Base-by-base conservation (phyloP, 2,113 vertebrate species). In the Hypomesus transpacificus region DNA sequence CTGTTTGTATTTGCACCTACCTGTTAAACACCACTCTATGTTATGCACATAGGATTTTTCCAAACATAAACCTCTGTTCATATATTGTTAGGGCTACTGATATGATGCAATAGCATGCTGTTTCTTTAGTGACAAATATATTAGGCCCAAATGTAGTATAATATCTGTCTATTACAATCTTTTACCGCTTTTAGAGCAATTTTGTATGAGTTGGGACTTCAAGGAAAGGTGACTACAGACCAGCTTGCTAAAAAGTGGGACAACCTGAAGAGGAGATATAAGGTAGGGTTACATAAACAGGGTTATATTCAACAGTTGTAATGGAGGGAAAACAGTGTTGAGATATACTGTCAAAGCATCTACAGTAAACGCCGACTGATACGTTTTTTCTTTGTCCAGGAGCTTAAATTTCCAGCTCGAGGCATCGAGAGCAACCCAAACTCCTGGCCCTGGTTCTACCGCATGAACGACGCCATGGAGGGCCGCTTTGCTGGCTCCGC, bases 391-490 rank as follows among this genome's bases (percentile, higher is more conserved):
- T 73, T 24, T 75, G 24, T 9, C n/a, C 80, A 88, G 89, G 89
- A 89, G 84, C 78, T 90, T 67, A 89, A 88, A 84, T 89, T 86
- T 53, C 89, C 89, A 0, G 74, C 89, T 1, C 85, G 80, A 0
- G 87, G 87, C 0, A 80, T 79, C 34, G 89, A 89, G 74, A 78
- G 81, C 1, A 89, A 85, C 78, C 89, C 87, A 3, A 84, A 76
- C 79, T 90, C 87, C 75, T 92, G 92, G 92, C 90, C 89, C 56
- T 93, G 91, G 91, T 92, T 89, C 72, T 88, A 89, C 82, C 80
- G 89, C 0, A 89, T 92, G 91, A 90, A 92, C 7, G 90, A 92
- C 39, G 89, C 91, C 69, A 87, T 91, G 83, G 89, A 91, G 70
- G 89, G 89, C 2, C 85, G 90, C 0, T 83, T 91, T 1, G 60